Evolutionary conservation across 2,888 invertebrate species (phyloP), one percentile per base, ranked within the genome.

Genomic region (Phortica magna): DNA sequence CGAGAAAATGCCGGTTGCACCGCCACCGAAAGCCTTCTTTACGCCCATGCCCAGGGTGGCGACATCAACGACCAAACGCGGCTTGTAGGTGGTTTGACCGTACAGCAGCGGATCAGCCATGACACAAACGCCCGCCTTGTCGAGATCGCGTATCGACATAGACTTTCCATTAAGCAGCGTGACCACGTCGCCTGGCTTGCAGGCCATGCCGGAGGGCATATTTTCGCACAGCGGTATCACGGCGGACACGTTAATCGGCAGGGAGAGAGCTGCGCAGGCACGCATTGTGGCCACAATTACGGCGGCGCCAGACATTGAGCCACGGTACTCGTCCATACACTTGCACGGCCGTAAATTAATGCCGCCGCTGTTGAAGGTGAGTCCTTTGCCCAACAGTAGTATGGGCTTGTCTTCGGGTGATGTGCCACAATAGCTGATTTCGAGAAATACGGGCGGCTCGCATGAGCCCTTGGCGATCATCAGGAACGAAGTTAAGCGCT

Each of bases 41-140:
- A 94, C 92, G 0, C 94, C 94, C 19, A 7, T 76, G 0, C 89
- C 88, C 41, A 91, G 83, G 1, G 94, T 94, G 0, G 94, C 94
- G 82, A 94, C 91, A 83, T 94, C 94, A 17, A 95, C 83, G 7
- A 94, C 92, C 12, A 93, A 87, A 22, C 92, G 91, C 0, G 94
- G 93, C 64, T 93, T 93, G 78, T 93, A 93, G 89, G 80, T 94
- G 90, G 94, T 94, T 80, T 96, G 94, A 5, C 96, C 96, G 90
- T 97, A 96, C 57, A 95, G 94, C 73, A 97, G 90, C 14, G 96
- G 96, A 92, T 97, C 97, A 2, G 96, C 96, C 83, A 97, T 92
- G 5, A 96, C 93, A 5, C 97, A 93, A 39, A 96, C 93, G 0
- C 96, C 97, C 78, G 96, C 96, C 57, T 95, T 95, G 83, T 96